phyloP scores from a whole-genome alignment of 2,888 invertebrate species.

The Catocala fraxini region DNA sequence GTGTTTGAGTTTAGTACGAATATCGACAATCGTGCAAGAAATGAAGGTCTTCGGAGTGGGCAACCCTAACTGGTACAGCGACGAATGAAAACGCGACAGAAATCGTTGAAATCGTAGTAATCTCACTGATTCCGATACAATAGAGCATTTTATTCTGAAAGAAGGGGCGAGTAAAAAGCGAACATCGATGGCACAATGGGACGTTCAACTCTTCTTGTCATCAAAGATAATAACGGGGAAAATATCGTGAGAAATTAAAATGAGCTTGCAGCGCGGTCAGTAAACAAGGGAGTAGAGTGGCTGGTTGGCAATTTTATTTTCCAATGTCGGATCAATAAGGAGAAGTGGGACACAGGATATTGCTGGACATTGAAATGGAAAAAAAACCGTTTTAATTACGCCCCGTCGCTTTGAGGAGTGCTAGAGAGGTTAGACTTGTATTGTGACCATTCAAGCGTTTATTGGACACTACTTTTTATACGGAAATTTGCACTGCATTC shows the following conservation, averaged over 20 bases:
- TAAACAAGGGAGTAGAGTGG: conserved; percentile 63
- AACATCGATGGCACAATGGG: conserved; percentile 60
- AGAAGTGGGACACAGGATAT: conserved; percentile 75
- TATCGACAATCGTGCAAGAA: conserved; percentile 46
- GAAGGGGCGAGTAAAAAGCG: conserved; percentile 46
- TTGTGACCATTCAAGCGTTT: conserved; percentile 31
- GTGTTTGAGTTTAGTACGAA: conserved; percentile 45
- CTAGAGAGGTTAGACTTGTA: conserved; percentile 39
- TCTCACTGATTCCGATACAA: conserved; percentile 52
- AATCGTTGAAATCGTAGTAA: conserved; percentile 42
- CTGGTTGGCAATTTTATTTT: conserved; percentile 64
- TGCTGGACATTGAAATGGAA: conserved; percentile 69
- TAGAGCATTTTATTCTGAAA: conserved; percentile 50
- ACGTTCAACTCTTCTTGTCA: conserved; percentile 61
- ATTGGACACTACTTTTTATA: conserved; percentile 31
- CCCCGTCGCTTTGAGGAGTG: conserved; percentile 57
- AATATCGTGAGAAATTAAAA: conserved; percentile 77
- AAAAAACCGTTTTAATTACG: conserved; percentile 74
- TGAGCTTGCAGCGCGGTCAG: conserved; percentile 66
- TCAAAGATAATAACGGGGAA: conserved; percentile 68
- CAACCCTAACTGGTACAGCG: conserved; percentile 30
- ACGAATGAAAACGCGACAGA: conserved; percentile 43
- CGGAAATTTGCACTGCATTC: conserved; percentile 12
- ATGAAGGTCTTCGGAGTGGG: conserved; percentile 26
- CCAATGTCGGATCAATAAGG: conserved; percentile 72